phyloP scores from a whole-genome alignment of 2,797 vertebrate genomes.

The Pseudomugil gertrudae region DNA sequence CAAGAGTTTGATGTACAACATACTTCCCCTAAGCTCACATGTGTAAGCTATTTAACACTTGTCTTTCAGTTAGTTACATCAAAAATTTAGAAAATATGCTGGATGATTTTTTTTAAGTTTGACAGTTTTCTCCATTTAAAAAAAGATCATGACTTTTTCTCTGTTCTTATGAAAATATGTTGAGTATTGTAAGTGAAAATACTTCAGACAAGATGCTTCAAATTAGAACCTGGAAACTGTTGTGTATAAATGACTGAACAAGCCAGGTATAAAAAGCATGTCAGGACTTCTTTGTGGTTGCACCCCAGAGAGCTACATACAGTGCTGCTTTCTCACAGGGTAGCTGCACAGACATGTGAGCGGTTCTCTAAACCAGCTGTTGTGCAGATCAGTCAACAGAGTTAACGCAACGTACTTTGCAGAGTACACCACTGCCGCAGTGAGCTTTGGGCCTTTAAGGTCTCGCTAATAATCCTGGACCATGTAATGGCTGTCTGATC shows the following conservation, averaged over 20 bases:
- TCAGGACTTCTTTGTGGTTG: constrained; percentile 87
- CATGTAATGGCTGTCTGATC: constrained; percentile 92
- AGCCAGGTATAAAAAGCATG: constrained; percentile 82
- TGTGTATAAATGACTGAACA: constrained; percentile 90
- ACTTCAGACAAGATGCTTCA: constrained; percentile 81
- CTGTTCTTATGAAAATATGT: constrained; percentile 16
- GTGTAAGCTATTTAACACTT: background rate
- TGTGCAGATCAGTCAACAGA: constrained; percentile 95
- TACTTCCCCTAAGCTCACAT: constrained; percentile 24
- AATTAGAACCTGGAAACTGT: constrained; percentile 90
- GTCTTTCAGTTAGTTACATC: no score
- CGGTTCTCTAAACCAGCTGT: constrained; percentile 90
- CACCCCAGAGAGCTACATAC: constrained; percentile 86
- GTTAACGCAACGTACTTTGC: constrained; percentile 91
- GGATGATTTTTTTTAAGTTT: no score
- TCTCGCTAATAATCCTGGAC: constrained; percentile 96
- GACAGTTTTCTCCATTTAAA: background rate
- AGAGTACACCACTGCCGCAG: constrained; percentile 89
- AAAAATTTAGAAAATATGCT: no score
- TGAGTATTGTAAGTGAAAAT: constrained; percentile 77
- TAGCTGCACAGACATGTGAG: constrained; percentile 87
- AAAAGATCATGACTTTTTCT: no score
- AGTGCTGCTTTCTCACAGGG: constrained; percentile 85
- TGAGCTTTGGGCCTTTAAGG: constrained; percentile 89
- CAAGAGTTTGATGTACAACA: constrained; percentile 23